Evolutionary conservation across 2,797 vertebrate species (phyloP).

Genomic region (Phataginus tetradactyla): DNA sequence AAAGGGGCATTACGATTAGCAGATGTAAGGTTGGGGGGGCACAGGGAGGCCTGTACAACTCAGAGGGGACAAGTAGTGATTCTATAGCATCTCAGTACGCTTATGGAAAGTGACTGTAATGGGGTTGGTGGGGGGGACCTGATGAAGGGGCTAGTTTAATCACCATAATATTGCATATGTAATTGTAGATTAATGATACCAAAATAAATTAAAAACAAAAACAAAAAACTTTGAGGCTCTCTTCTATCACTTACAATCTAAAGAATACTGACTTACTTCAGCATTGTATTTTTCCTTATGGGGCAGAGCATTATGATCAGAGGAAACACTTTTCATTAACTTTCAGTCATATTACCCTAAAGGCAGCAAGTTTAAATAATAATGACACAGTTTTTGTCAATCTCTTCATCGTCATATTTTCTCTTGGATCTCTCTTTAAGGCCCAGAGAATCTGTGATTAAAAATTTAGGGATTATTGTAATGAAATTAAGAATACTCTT

Average conservation of each 20-base stretch:
- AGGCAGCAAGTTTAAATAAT: not conserved
- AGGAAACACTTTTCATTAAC: not conserved
- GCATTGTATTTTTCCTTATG: not conserved
- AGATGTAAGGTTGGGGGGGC: no score
- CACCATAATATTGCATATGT: no score
- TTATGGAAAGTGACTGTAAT: no score
- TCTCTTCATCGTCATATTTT: not conserved
- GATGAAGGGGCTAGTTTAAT: no score
- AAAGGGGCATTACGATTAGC: no score
- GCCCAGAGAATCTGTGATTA: not conserved
- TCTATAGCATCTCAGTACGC: no score
- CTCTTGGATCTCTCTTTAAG: not conserved
- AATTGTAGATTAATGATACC: no score
- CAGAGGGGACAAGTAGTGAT: no score
- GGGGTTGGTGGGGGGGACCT: no score
- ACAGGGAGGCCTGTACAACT: no score
- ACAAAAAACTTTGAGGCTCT: not conserved
- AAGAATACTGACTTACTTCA: not conserved
- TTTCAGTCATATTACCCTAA: conserved; percentile 11
- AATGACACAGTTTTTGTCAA: not conserved
- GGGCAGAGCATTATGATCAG: not conserved
- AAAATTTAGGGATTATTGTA: not conserved
- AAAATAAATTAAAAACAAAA: no score
- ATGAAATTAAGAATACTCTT: not conserved
- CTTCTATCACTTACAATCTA: not conserved